Percentiles rank a stretch among this genome's conserved stretches.
Evolutionary conservation across 1,140 invertebrate species (phyloP).

Genomic region (Hormaphis cornu): DNA sequence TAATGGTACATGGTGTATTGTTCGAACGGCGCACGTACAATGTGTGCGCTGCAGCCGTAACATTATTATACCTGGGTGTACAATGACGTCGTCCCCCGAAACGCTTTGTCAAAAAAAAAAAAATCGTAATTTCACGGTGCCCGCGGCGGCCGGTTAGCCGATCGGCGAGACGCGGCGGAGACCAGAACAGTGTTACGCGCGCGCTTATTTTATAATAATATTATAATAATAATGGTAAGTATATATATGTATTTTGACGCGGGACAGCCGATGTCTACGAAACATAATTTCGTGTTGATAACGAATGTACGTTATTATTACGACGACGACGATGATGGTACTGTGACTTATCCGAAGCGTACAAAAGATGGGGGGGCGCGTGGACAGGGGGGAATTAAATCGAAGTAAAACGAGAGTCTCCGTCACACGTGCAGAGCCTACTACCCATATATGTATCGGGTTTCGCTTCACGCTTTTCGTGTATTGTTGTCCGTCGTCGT

Average conservation of each 20-base stretch:
- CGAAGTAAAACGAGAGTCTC: background rate
- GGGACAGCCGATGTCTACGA: background rate
- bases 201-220: too few species aligned
- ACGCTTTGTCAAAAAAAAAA: constrained; percentile 7
- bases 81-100: background rate
- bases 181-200: too few species aligned
- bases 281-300: background rate
- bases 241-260: background rate
- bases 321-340: background rate
- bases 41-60: too few species aligned
- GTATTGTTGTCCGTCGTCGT: background rate
- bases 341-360: constrained; percentile 18
- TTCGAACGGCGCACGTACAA: too few species aligned
- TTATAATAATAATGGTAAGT: too few species aligned
- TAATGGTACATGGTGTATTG: too few species aligned
- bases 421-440: background rate
- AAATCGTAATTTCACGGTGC: constrained; percentile 26
- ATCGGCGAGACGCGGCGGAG: too few species aligned
- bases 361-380: background rate
- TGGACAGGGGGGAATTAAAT: background rate
- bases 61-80: background rate
- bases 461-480: background rate
- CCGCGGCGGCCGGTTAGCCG: too few species aligned
- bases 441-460: background rate
- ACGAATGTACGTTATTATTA: background rate